Conservation (phyloP, 2,888 invertebrate genomes). For the Zeuzera pyrina region DNA sequence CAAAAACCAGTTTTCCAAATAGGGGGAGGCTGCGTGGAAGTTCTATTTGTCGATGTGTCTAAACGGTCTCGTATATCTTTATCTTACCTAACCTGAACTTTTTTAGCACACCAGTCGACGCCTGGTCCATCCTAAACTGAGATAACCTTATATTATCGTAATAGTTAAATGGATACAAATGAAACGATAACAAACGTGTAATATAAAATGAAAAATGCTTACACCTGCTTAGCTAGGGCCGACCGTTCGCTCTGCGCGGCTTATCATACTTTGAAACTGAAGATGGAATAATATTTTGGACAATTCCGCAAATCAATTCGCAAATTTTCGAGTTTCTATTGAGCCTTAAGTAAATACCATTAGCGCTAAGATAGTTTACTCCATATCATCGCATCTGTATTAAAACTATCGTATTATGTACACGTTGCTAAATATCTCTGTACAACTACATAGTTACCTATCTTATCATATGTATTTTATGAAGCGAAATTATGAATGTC, state of each 20-base stretch:
- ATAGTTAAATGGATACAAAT: slow-evolving; percentile 71
- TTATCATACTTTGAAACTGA: slow-evolving; percentile 41
- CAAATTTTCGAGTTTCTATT: slow-evolving; percentile 54
- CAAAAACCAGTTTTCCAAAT: slow-evolving; percentile 41
- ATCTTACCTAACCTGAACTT: slow-evolving; percentile 50
- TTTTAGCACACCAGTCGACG: slow-evolving; percentile 69
- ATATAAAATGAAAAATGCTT: slow-evolving; percentile 68
- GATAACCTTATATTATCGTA: slow-evolving; percentile 67
- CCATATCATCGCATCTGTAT: slow-evolving; percentile 56
- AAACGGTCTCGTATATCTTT: slow-evolving; percentile 47
- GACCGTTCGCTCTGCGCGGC: slow-evolving; percentile 52
- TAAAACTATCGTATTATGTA: slow-evolving; percentile 69
- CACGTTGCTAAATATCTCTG: slow-evolving; percentile 62
- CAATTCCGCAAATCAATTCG: slow-evolving; percentile 60
- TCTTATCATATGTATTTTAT: slow-evolving; percentile 55
- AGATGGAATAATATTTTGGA: slow-evolving; percentile 55
- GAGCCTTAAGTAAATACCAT: slow-evolving; percentile 61
- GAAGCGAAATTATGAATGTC: slow-evolving; percentile 48
- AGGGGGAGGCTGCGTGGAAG: slow-evolving; percentile 51
- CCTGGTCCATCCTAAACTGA: slow-evolving; percentile 72
- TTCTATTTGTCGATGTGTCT: slow-evolving; percentile 62
- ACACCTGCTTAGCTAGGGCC: slow-evolving; percentile 68
- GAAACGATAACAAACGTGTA: slow-evolving; percentile 70
- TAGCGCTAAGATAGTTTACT: slow-evolving; percentile 65
- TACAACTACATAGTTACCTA: slow-evolving; percentile 67